Percentiles rank a stretch among this genome's conserved stretches.
These are phyloP conservation scores for Schlechtendalia chinensis DNA, from an alignment of 1,140 invertebrate genomes.

Conservation along the genomic window DNA sequence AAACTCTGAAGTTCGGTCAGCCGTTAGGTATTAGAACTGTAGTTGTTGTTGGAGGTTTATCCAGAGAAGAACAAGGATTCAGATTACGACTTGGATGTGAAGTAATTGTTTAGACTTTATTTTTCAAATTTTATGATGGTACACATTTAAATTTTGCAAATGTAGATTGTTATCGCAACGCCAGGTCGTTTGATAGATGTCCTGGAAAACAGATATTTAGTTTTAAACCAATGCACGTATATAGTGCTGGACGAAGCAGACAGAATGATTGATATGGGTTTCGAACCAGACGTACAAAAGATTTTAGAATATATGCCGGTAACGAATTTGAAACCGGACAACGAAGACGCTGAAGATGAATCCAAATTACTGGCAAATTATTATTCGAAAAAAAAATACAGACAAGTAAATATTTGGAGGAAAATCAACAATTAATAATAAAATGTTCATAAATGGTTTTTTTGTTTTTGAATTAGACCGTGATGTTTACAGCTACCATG, in stretches of 20 bases:
- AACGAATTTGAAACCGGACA: constrained; percentile 97
- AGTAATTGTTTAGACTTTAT: constrained; percentile 58
- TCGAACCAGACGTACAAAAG: constrained; percentile 97
- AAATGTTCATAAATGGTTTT: too few species aligned
- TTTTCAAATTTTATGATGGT: neutral
- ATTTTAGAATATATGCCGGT: constrained; percentile 99
- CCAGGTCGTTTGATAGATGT: constrained; percentile 99
- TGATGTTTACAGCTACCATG: constrained; percentile 99
- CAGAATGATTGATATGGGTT: constrained; percentile 99
- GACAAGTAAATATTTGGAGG: constrained; percentile 66
- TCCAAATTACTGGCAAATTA: constrained; percentile 89
- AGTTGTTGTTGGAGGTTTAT: constrained; percentile 96
- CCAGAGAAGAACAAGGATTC: constrained; percentile 97
- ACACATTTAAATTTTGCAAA: constrained; percentile 51
- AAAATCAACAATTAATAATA: too few species aligned
- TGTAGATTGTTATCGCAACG: constrained; percentile 97
- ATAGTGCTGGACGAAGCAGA: constrained; percentile 94
- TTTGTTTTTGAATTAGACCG: constrained; percentile 66
- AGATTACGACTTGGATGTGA: constrained; percentile 94
- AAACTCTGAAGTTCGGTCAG: constrained; percentile 96
- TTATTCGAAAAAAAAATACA: constrained; percentile 94
- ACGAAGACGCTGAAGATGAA: constrained; percentile 97
- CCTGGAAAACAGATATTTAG: constrained; percentile 95
- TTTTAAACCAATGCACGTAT: constrained; percentile 92
- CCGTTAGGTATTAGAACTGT: constrained; percentile 93